These are phyloP conservation scores for Coecobrya sp. DNA, from an alignment of 2,888 invertebrate genomes.

Conservation along the genomic window DNA sequence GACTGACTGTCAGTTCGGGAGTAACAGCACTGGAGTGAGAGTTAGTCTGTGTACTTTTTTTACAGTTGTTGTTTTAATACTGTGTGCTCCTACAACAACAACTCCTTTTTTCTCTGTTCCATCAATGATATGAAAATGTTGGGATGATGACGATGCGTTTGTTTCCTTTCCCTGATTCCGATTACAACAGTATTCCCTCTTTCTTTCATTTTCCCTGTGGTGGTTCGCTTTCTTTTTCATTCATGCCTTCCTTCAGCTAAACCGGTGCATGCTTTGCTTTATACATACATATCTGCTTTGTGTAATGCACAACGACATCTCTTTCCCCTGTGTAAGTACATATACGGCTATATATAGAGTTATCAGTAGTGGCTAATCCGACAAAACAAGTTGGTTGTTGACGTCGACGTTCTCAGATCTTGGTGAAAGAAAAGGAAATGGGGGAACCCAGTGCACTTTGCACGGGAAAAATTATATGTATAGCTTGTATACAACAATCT, in stretches of 20 bases:
- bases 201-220: background rate
- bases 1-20: background rate
- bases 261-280: background rate
- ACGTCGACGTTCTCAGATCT: background rate
- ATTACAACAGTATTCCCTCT: background rate
- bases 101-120: background rate
- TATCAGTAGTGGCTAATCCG: background rate
- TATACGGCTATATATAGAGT: background rate
- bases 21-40: constrained; percentile 5
- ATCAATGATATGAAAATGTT: background rate
- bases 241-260: background rate
- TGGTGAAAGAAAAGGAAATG: background rate
- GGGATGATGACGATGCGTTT: constrained; percentile 17
- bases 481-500: background rate
- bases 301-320: background rate
- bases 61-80: constrained; percentile 2
- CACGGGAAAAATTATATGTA: background rate
- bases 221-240: constrained; percentile 32
- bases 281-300: background rate
- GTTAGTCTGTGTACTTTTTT: constrained; percentile 23
- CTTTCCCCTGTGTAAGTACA: background rate
- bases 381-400: constrained; percentile 6
- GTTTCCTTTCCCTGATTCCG: background rate
- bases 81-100: background rate
- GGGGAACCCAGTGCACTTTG: background rate